Conservation (phyloP, 2,888 invertebrate species). For the Temnothorax ravouxi region DNA sequence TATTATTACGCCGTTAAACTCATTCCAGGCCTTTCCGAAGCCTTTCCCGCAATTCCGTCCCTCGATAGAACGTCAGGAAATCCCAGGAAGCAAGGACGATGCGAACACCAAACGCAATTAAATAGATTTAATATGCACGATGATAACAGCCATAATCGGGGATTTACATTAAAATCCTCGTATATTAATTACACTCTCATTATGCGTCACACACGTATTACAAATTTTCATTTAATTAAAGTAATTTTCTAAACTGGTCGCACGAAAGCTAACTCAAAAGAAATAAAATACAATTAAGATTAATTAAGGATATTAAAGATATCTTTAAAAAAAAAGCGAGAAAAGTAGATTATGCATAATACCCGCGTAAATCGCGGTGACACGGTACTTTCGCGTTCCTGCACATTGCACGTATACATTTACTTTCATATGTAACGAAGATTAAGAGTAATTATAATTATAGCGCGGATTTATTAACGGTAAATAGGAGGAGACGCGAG, state of each 20-base stretch:
- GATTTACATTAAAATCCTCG: constrained; percentile 17
- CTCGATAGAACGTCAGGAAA: constrained; percentile 49
- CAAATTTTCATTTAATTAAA: constrained; percentile 47
- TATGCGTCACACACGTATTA: constrained; percentile 16
- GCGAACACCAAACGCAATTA: constrained; percentile 34
- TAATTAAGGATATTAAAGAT: constrained; percentile 47
- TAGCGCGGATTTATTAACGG: constrained; percentile 51
- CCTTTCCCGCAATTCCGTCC: constrained; percentile 51
- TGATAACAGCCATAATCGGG: constrained; percentile 27
- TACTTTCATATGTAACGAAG: constrained; percentile 37
- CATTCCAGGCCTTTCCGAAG: constrained; percentile 62
- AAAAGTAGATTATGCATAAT: constrained; percentile 13
- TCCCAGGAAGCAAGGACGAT: constrained; percentile 65
- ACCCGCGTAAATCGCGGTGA: constrained; percentile 16
- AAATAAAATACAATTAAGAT: constrained; percentile 28
- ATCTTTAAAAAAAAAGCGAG: neutral
- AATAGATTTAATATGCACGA: constrained; percentile 38
- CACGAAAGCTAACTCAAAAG: constrained; percentile 1
- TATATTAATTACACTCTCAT: constrained; percentile 41
- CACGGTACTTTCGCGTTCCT: neutral
- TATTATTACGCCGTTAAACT: constrained; percentile 69
- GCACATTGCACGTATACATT: constrained; percentile 15
- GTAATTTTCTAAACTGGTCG: constrained; percentile 23
- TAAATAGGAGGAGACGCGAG: constrained; percentile 45
- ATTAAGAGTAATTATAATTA: constrained; percentile 57